These are phyloP conservation scores for Zhengitettix transpicula DNA, from an alignment of 2,888 invertebrate species.

Conservation along the genomic window DNA sequence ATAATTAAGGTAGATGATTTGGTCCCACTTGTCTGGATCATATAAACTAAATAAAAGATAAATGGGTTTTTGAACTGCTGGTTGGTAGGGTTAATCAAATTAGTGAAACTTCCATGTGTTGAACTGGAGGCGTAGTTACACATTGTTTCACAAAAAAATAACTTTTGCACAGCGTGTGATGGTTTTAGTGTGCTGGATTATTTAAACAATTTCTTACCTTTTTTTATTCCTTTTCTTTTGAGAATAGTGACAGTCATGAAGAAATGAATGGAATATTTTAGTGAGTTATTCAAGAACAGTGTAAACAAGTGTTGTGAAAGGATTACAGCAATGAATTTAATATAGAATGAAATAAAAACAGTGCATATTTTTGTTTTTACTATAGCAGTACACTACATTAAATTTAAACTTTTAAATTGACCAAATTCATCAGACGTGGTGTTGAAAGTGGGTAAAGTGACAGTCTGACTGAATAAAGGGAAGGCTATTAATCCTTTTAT, in stretches of 20 bases:
- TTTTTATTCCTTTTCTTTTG: background rate
- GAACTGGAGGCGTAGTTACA: background rate
- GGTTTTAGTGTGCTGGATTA: background rate
- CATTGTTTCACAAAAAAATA: background rate
- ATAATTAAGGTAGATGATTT: background rate
- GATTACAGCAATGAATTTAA: background rate
- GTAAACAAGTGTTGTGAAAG: background rate
- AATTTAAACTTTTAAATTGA: background rate
- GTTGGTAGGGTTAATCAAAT: background rate
- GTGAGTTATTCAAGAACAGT: background rate
- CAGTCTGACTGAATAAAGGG: background rate
- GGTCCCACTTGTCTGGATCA: constrained; percentile 8
- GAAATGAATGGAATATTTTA: background rate
- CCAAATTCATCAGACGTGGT: background rate
- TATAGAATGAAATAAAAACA: background rate
- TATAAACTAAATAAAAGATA: background rate
- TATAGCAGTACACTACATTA: background rate
- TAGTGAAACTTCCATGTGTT: background rate
- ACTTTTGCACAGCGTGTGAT: background rate
- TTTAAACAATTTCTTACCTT: background rate
- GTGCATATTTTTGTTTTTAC: constrained; percentile 7
- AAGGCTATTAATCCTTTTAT: background rate
- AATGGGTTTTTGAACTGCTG: background rate
- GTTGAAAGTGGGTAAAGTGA: background rate
- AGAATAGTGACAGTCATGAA: background rate